Percentiles rank a stretch among this genome's conserved stretches.
Evolutionary conservation across 1,140 invertebrate species (phyloP).

Genomic region (Rhizoglyphus robini): DNA sequence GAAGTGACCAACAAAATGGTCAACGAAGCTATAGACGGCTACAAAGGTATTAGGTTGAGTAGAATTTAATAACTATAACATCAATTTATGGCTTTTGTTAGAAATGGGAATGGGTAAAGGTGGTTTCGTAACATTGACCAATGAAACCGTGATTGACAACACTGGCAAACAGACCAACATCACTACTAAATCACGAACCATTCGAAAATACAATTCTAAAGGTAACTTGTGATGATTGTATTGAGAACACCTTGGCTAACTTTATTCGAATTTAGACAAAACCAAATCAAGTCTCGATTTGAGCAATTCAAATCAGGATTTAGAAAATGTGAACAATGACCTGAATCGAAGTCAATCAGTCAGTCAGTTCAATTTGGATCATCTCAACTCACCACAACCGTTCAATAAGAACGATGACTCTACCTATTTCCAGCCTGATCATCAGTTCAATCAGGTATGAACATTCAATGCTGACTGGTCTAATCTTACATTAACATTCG

Average conservation of each 20-base stretch:
- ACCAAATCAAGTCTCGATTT: background rate
- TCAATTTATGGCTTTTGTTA: too few relatives aligned
- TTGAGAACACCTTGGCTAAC: background rate
- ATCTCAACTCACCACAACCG: background rate
- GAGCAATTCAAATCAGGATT: background rate
- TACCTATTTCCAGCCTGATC: background rate
- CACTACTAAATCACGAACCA: constrained; percentile 9
- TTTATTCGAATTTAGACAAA: background rate
- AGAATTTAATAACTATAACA: background rate
- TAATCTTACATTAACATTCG: background rate
- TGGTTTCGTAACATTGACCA: background rate
- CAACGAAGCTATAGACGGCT: background rate
- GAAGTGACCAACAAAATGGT: background rate
- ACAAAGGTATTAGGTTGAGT: background rate
- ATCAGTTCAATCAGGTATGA: background rate
- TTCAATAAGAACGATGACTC: background rate
- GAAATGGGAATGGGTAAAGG: background rate
- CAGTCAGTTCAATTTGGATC: background rate
- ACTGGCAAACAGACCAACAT: background rate
- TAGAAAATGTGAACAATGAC: background rate
- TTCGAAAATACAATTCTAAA: background rate
- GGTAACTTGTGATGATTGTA: background rate
- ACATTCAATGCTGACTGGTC: background rate
- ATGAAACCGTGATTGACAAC: constrained; percentile 12
- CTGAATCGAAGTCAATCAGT: background rate